These are phyloP conservation scores for Eptatretus atami DNA, from an alignment of 2,797 vertebrate species.

Conservation along the genomic window DNA sequence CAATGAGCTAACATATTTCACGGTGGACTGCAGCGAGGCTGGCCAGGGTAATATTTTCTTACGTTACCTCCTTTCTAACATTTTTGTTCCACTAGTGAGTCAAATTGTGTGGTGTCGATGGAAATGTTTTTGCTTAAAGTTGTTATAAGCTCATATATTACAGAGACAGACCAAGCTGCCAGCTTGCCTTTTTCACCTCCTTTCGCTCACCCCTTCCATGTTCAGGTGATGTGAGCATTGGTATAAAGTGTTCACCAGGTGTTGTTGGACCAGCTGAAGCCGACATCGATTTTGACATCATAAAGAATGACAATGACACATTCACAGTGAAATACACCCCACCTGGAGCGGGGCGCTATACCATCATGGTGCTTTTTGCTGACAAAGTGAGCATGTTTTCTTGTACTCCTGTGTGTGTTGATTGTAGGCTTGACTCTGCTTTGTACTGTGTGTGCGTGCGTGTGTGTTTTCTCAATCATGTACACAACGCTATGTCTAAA, in stretches of 20 bases:
- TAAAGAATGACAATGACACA: conserved; percentile 90
- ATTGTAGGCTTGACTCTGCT: too few species aligned
- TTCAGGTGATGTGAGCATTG: conserved; percentile 76
- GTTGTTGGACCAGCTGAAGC: conserved; percentile 55
- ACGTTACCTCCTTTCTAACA: too few species aligned
- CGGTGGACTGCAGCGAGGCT: conserved; percentile 58
- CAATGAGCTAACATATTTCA: conserved; percentile 73
- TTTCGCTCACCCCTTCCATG: neutral
- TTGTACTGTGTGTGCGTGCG: too few species aligned
- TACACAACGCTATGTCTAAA: too few species aligned
- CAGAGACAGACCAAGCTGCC: too few species aligned
- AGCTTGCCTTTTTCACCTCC: neutral
- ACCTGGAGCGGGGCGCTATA: conserved; percentile 44
- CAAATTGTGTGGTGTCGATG: too few species aligned
- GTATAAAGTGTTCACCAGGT: conserved; percentile 63
- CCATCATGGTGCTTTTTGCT: conserved; percentile 88
- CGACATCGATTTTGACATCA: conserved; percentile 86
- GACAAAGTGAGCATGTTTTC: conserved; percentile 29
- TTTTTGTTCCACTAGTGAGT: too few species aligned
- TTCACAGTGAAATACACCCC: conserved; percentile 87
- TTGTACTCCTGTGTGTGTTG: too few species aligned
- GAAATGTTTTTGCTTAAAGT: too few species aligned
- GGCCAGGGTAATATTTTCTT: conserved; percentile 31
- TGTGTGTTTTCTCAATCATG: too few species aligned
- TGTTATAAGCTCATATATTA: too few species aligned